phyloP scores from a whole-genome alignment of 2,797 vertebrate species.

The Neostethus bicornis region DNA sequence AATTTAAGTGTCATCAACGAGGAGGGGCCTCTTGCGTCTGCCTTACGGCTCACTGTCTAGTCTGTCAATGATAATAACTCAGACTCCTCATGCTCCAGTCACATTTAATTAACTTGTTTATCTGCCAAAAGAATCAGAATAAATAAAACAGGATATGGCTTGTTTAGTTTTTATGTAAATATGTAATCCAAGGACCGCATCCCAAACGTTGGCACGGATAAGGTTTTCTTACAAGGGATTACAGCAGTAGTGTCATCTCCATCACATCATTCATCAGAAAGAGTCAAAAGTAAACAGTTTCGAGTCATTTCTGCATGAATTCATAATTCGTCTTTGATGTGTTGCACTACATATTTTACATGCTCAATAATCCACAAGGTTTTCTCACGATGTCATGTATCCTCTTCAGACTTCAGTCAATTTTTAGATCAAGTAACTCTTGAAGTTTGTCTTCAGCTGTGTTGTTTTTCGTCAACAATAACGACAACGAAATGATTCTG shows the following conservation, averaged over 20 bases:
- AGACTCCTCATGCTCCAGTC: conserved; percentile 7
- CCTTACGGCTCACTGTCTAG: not conserved
- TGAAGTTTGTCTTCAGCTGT: conserved; percentile 40
- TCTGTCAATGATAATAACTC: conserved; percentile 1
- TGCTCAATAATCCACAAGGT: conserved; percentile 32
- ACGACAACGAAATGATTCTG: no score
- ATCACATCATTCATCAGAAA: conserved; percentile 28
- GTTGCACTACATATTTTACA: conserved; percentile 14
- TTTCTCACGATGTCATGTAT: conserved; percentile 30
- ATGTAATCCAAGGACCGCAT: not conserved
- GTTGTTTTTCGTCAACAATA: no score
- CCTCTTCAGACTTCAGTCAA: conserved; percentile 45
- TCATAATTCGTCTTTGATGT: conserved; percentile 23
- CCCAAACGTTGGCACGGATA: no score
- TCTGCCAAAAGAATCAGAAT: not conserved
- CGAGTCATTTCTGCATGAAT: conserved; percentile 49
- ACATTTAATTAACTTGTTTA: conserved; percentile 2
- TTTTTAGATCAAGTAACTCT: conserved; percentile 66
- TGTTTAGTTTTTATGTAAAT: not conserved
- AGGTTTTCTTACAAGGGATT: no score
- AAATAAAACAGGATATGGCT: not conserved
- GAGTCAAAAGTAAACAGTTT: conserved; percentile 34
- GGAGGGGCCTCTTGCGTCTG: not conserved
- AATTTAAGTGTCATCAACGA: not conserved
- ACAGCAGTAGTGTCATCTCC: not conserved